Base-by-base conservation (phyloP, 2,888 invertebrate genomes). In the Agrotis clavis region DNA sequence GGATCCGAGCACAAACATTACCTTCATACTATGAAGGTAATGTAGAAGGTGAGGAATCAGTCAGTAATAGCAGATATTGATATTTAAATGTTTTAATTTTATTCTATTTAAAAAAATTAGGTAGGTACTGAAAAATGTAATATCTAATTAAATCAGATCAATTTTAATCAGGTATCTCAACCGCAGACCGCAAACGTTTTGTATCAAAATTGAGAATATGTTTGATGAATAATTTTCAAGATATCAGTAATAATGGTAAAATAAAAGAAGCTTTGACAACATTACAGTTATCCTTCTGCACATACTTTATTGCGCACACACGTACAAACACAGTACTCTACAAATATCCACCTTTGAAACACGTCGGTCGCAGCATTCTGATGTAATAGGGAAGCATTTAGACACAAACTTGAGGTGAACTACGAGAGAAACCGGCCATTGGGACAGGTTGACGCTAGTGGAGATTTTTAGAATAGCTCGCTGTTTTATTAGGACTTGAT, bases 331-430 rank as follows among this genome's bases (percentile, higher is more conserved):
- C 30, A 19, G 9, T 21, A 19, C 7, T 41, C 48, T 21, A 64
- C 47, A 64, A 71, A 61, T 21, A 48, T 50, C 21, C 9, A 79
- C 66, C 48, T 48, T 54, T 53, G 67, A 67, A 68, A 48, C 73
- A 59, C 2, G 79, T 59, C 41, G n/a, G 56, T 41, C 60, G 48
- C 62, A 53, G 54, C 4, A 47, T 69, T 57, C 67, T 80, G 73
- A 81, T 69, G 64, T 69, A 81, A 81, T 64, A 77, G 74, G 69
- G 77, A 81, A 80, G 77, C 67, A 41, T 66, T 81, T 72, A 77
- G 19, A 66, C 41, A 41, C 74, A 61, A 73, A 77, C 77, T 64
- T 69, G 72, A 81, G 67, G 19, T 61, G 50, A 56, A 60, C 51
- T 61, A 79, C 56, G 68, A 73, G 45, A 25, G 35, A 79, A 67